phyloP scores from a whole-genome alignment of 2,888 invertebrate species.

The Cephalotes varians region DNA sequence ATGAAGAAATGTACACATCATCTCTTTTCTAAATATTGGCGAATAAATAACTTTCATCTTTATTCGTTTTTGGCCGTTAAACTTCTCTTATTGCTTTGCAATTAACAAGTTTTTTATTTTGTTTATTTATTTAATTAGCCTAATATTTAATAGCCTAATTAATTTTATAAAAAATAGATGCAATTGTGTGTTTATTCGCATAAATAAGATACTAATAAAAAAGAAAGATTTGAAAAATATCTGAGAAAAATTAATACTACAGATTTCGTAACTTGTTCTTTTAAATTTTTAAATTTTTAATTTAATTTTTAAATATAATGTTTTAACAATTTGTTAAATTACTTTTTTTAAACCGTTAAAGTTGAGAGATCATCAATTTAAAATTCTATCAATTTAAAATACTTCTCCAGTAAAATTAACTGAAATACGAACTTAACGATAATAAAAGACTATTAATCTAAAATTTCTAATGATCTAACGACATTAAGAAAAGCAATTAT shows the following conservation, averaged over 20 bases:
- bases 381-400: constrained; percentile 4
- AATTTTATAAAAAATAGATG: background rate
- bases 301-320: background rate
- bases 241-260: background rate
- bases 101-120: too few relatives aligned
- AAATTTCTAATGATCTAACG: too few relatives aligned
- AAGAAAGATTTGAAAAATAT: background rate
- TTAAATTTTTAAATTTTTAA: background rate
- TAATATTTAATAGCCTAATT: too few relatives aligned
- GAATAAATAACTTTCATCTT: too few relatives aligned
- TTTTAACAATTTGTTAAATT: constrained; percentile 5
- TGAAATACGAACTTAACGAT: background rate
- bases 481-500: background rate
- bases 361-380: background rate
- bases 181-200: background rate
- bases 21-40: too few relatives aligned
- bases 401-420: background rate
- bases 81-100: too few relatives aligned
- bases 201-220: background rate
- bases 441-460: background rate
- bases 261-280: background rate
- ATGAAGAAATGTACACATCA: too few relatives aligned
- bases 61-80: too few relatives aligned
- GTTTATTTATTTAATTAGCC: too few relatives aligned
- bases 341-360: background rate